Conservation (phyloP, 2,113 vertebrate species). For the Heterocephalus glaber region DNA sequence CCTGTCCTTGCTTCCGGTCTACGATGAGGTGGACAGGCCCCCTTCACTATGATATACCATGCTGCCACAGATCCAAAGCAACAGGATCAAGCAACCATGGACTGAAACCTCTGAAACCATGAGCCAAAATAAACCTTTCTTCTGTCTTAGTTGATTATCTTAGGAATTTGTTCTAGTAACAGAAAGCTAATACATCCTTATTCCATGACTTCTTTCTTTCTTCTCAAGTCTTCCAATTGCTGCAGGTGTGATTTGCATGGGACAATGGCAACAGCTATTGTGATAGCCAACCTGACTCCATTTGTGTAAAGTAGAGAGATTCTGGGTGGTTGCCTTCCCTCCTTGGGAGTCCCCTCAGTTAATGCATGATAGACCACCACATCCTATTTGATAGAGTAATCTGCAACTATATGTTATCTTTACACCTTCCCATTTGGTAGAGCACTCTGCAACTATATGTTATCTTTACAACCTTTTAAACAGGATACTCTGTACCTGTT, state of each 20-base stretch:
- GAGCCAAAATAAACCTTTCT: not conserved
- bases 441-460: no score
- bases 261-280: rapidly evolving
- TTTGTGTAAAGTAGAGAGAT: no score
- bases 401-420: no score
- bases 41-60: not conserved
- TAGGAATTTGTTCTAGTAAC: not conserved
- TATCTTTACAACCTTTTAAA: no score
- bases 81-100: not conserved
- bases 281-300: no score
- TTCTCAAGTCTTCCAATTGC: not conserved
- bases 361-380: no score
- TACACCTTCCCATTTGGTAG: no score
- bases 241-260: not conserved
- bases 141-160: not conserved
- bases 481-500: no score
- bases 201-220: not conserved
- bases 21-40: not conserved
- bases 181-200: not conserved
- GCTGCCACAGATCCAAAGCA: not conserved
- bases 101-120: not conserved
- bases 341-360: no score
- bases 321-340: no score
- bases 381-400: no score
- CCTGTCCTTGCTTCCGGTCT: not conserved